Conservation (phyloP, 2,797 vertebrate genomes). For the Erethizon dorsatum region DNA sequence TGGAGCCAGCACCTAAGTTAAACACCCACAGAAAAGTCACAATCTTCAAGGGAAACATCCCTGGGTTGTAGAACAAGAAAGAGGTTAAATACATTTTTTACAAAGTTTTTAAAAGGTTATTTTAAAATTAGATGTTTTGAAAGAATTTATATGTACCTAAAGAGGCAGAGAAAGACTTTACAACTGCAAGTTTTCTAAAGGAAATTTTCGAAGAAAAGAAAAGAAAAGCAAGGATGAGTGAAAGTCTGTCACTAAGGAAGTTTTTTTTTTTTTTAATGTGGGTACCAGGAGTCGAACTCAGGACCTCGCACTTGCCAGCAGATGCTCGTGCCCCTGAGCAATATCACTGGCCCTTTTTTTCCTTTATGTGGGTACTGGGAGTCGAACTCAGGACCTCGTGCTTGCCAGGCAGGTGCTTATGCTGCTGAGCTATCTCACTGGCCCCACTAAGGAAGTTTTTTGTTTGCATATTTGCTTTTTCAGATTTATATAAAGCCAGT, state of each 20-base stretch:
- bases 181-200: not conserved
- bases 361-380: too few species aligned
- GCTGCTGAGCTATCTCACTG: too few species aligned
- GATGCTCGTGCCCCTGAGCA: too few species aligned
- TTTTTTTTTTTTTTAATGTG: not conserved
- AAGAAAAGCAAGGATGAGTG: not conserved
- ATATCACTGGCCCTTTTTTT: too few species aligned
- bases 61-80: not conserved
- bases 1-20: not conserved
- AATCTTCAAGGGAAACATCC: not conserved
- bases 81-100: not conserved
- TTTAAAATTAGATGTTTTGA: not conserved
- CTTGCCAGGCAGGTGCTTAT: too few species aligned
- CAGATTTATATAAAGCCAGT: not conserved
- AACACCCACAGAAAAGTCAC: not conserved
- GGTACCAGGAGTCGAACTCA: too few species aligned
- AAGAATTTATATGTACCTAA: not conserved
- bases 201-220: not conserved
- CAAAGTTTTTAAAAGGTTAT: not conserved
- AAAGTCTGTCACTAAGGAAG: not conserved
- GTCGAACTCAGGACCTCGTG: too few species aligned
- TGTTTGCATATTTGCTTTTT: not conserved
- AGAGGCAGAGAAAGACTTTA: not conserved
- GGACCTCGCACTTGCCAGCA: too few species aligned
- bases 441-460: not conserved